Conservation (phyloP, 2,888 invertebrate genomes). For the Oxyteleia sp. region DNA sequence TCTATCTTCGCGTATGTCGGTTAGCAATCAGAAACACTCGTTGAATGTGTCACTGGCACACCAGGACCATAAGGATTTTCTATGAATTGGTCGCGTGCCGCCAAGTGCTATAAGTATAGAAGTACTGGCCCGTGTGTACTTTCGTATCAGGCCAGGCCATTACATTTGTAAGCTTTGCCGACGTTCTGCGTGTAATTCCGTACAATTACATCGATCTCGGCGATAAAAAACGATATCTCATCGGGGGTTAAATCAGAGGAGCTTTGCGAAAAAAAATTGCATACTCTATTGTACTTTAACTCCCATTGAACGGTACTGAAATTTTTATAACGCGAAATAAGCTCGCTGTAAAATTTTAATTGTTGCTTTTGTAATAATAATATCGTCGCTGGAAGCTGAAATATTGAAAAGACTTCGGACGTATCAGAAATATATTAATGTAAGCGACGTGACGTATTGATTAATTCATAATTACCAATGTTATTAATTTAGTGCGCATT, state of each 20-base stretch:
- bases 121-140: conserved; percentile 69
- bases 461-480: conserved; percentile 27
- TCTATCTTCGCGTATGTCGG: conserved; percentile 83
- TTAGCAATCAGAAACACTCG: conserved; percentile 87
- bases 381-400: conserved; percentile 28
- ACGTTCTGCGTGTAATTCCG: conserved; percentile 66
- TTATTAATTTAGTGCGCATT: conserved; percentile 24
- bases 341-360: conserved; percentile 15
- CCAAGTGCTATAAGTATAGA: conserved; percentile 74
- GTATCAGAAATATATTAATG: conserved; percentile 30
- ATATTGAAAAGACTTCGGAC: conserved; percentile 28
- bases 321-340: conserved; percentile 17
- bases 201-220: conserved; percentile 65
- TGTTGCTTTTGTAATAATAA: conserved; percentile 52
- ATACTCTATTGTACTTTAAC: conserved; percentile 15
- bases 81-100: conserved; percentile 85
- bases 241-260: conserved; percentile 5
- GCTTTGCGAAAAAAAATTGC: not conserved
- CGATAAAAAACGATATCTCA: conserved; percentile 52
- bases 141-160: conserved; percentile 70
- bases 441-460: conserved; percentile 33
- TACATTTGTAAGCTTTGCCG: conserved; percentile 73
- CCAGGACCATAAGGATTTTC: conserved; percentile 81
- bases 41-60: conserved; percentile 86
- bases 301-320: not conserved